Percentiles rank a stretch among this genome's conserved stretches.
These are phyloP conservation scores for Sylvicola cinctus DNA, from an alignment of 2,888 invertebrate species.

Conservation along the genomic window DNA sequence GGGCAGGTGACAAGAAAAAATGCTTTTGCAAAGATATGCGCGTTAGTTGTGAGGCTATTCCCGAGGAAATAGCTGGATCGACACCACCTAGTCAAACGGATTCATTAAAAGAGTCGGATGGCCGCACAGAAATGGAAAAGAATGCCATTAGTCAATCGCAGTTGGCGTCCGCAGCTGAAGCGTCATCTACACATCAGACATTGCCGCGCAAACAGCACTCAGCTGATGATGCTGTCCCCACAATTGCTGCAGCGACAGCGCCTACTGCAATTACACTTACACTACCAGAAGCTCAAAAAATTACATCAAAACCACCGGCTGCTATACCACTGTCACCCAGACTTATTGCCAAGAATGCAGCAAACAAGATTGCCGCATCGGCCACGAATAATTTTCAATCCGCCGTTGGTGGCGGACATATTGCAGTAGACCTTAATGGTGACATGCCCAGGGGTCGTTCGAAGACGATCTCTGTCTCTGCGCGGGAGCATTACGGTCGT, in stretches of 20 bases:
- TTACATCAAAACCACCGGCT: constrained; percentile 37
- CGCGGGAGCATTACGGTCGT: constrained; percentile 18
- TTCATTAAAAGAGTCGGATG: constrained; percentile 13
- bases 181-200: constrained; percentile 2
- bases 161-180: constrained; percentile 13
- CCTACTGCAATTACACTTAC: constrained; percentile 9
- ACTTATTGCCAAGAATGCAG: constrained; percentile 11
- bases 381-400: constrained; percentile 5
- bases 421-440: constrained; percentile 30
- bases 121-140: constrained; percentile 11
- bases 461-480: constrained; percentile 71
- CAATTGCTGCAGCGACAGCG: constrained; percentile 10
- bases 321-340: constrained; percentile 36
- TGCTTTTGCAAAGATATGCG: constrained; percentile 50
- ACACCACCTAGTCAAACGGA: constrained; percentile 41
- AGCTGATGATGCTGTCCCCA: constrained; percentile 19
- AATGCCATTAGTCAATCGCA: background rate
- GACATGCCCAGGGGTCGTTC: constrained; percentile 30
- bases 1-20: constrained; percentile 36
- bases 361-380: constrained; percentile 10
- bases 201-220: constrained; percentile 23
- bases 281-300: constrained; percentile 9
- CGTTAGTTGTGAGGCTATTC: constrained; percentile 76
- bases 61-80: constrained; percentile 64
- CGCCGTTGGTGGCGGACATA: constrained; percentile 17